Conservation (phyloP, 2,888 invertebrate species). For the Dorcus parallelipipedus region DNA sequence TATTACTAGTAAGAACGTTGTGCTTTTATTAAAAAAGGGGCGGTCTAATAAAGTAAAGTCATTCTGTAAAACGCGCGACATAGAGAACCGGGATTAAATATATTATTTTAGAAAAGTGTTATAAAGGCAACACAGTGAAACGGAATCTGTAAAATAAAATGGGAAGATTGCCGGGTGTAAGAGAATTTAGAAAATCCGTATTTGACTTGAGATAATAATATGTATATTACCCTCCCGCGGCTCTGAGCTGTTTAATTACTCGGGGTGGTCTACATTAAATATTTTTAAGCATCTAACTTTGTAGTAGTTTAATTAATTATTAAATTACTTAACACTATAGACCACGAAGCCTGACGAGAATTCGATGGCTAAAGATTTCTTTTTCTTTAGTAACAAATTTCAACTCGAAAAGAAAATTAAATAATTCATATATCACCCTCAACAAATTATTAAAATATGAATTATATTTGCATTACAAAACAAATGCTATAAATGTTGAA, state of each 20-base stretch:
- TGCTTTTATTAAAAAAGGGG: background rate
- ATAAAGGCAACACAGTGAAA: constrained; percentile 1
- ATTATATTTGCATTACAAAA: too few relatives aligned
- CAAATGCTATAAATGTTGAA: too few relatives aligned
- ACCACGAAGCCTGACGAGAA: background rate
- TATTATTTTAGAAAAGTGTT: constrained; percentile 3
- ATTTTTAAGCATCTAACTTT: background rate
- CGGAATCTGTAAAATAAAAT: constrained; percentile 1
- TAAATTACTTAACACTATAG: background rate
- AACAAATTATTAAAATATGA: too few relatives aligned
- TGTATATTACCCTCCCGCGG: background rate
- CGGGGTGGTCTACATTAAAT: background rate
- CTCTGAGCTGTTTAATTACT: constrained; percentile 1
- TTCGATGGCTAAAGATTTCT: too few relatives aligned
- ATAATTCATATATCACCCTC: too few relatives aligned
- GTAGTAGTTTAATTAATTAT: background rate
- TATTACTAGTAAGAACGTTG: background rate
- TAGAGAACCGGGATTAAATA: constrained; percentile 1
- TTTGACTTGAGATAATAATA: constrained; percentile 1
- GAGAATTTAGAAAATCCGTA: background rate
- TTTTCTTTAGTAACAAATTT: too few relatives aligned
- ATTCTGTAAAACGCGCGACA: constrained; percentile 1
- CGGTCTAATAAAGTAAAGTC: background rate
- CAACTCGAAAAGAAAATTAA: too few relatives aligned
- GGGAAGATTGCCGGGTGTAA: background rate